Evolutionary conservation across 2,888 invertebrate species (phyloP).

Genomic region (Catocala fraxini): DNA sequence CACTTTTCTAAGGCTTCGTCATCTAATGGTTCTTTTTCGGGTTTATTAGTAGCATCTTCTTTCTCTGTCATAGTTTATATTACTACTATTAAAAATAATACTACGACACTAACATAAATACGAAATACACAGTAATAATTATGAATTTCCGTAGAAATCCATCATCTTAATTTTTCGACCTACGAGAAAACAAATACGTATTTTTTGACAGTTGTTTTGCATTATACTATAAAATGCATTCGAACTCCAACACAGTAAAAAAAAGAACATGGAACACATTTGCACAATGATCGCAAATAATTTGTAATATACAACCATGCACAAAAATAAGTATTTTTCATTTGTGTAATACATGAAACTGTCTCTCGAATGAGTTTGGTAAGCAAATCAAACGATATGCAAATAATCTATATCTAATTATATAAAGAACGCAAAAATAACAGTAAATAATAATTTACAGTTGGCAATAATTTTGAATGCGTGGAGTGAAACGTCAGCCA

Average conservation of each 20-base stretch:
- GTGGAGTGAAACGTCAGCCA: slow-evolving; percentile 88
- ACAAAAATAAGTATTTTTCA: too few relatives aligned
- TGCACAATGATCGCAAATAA: too few relatives aligned
- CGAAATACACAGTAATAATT: slow-evolving; percentile 25
- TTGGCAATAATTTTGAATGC: slow-evolving; percentile 76
- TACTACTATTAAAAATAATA: slow-evolving; percentile 43
- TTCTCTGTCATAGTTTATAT: slow-evolving; percentile 83
- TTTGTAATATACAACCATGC: too few relatives aligned
- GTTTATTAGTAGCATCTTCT: slow-evolving; percentile 78
- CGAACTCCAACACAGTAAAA: slow-evolving; percentile 2
- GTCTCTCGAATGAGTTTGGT: too few relatives aligned
- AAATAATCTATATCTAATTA: too few relatives aligned
- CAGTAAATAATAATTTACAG: slow-evolving; percentile 23
- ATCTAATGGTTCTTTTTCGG: slow-evolving; percentile 78
- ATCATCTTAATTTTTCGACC: slow-evolving; percentile 53
- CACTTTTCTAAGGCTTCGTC: slow-evolving; percentile 84
- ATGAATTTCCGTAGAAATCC: slow-evolving; percentile 54
- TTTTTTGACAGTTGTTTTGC: slow-evolving; percentile 52
- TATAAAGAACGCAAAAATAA: slow-evolving; percentile 16
- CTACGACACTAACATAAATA: slow-evolving; percentile 38
- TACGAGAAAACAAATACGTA: slow-evolving; percentile 68
- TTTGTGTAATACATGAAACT: too few relatives aligned
- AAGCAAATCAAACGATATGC: too few relatives aligned
- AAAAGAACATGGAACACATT: too few relatives aligned
- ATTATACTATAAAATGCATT: slow-evolving; percentile 26